Base-by-base conservation (phyloP, 2,888 invertebrate species). In the Cantharis nigra region DNA sequence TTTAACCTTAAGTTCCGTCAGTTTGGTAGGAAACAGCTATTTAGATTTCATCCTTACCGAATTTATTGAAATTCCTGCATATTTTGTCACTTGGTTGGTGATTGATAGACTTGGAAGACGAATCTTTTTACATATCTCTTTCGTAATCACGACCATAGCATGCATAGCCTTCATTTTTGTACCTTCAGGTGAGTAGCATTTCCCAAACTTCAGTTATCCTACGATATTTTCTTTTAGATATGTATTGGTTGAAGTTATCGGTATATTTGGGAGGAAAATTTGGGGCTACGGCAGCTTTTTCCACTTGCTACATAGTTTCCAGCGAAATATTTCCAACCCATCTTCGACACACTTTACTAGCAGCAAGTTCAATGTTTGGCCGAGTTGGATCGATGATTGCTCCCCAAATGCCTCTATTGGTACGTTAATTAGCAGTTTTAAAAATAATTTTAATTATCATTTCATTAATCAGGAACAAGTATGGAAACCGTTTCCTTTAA, bases 1-100 rank as follows among this genome's bases (percentile, higher is more conserved):
- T 0, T 88, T 96, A 63, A 94, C 94, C 0, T 90, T 96, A 73
- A 95, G 94, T 87, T 93, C 95, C 0, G 94, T 95, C 3, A 91
- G 93, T 0, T 88, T 96, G 70, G 92, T 92, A 16, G 95, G 95
- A 1, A 92, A 95, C 86, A 92, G 92, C 83, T 95, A 95, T 85
- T 87, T 94, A 13, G 96, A 95, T 87, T 96, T 94, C 84, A 93
- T 94, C 20, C 86, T 93, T 72, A 93, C 92, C 0, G 90, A 92
- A 0, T 84, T 92, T 70, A 91, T 94, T 14, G 95, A 95, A 86
- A 92, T 95, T 77, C 95, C 95, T 0, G 94, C 93, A 0, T 94
- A 94, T 83, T 87, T 93, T 64, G 84, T 91, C 70, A 93, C 93
- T 49, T 90, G 92, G 72, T 86, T 92, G 13, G 89, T 93, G 13